Evolutionary conservation across 1,140 invertebrate genomes (phyloP).

Genomic region (Drosophila nannoptera): DNA sequence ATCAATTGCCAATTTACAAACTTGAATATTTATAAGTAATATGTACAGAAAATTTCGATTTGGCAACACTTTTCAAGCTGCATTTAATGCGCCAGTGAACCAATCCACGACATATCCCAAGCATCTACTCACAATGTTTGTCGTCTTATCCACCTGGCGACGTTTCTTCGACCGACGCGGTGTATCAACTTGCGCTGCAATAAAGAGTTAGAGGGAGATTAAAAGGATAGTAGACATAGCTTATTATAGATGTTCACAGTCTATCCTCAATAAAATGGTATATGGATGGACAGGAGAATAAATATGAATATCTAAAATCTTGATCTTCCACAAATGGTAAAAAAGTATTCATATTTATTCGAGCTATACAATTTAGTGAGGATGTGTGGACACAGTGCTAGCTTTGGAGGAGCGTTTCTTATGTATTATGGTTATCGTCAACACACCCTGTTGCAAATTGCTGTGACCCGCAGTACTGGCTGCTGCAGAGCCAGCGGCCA

Average conservation of each 20-base stretch:
- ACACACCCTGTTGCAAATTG: slow-evolving; percentile 53
- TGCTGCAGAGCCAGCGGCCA: slow-evolving; percentile 7
- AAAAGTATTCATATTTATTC: slow-evolving; percentile 1
- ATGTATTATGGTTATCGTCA: slow-evolving; percentile 56
- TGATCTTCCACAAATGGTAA: no score
- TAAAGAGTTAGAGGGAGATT: background rate
- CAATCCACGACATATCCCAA: slow-evolving; percentile 47
- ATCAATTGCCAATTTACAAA: slow-evolving; percentile 6
- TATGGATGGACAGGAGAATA: no score
- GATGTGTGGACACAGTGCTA: slow-evolving; percentile 8
- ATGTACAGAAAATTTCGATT: slow-evolving; percentile 1
- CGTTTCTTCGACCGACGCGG: slow-evolving; percentile 77
- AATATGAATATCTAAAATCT: no score
- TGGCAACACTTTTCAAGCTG: slow-evolving; percentile 57
- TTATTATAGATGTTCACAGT: no score
- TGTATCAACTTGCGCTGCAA: slow-evolving; percentile 70
- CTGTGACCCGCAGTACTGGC: slow-evolving; percentile 23
- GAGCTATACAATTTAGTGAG: slow-evolving; percentile 32
- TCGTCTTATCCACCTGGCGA: slow-evolving; percentile 72
- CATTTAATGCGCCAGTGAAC: slow-evolving; percentile 31
- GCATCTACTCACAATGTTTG: slow-evolving; percentile 78
- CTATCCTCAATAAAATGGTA: no score
- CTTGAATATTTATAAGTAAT: slow-evolving; percentile 11
- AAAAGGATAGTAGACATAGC: background rate
- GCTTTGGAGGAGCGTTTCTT: slow-evolving; percentile 16